A percentile compares a stretch with the other conserved stretches of the same genome.
phyloP scores from a whole-genome alignment of 1,140 invertebrate species.

The Eciton burchellii region DNA sequence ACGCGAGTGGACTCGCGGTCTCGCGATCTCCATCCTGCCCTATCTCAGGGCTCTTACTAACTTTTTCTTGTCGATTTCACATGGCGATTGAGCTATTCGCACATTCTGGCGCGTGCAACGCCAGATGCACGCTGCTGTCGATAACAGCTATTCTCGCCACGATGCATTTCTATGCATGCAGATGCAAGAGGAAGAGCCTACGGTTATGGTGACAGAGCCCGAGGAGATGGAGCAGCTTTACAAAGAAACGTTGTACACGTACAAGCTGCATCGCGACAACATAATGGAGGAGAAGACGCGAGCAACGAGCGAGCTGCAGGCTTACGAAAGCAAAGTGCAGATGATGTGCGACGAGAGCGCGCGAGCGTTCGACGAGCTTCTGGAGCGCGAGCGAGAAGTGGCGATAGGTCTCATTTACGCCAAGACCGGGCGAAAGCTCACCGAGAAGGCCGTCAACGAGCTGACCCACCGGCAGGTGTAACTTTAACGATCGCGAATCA shows the following conservation, averaged over 20 bases:
- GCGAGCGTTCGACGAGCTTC: conserved; percentile 50
- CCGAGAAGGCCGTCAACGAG: conserved; percentile 65
- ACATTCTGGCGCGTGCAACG: too few species aligned
- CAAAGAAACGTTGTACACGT: conserved; percentile 59
- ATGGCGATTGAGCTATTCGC: too few species aligned
- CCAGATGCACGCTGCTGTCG: neutral
- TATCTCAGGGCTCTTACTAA: neutral
- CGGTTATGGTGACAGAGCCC: conserved; percentile 32
- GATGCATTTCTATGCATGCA: conserved; percentile 36
- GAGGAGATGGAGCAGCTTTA: conserved; percentile 69
- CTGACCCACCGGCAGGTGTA: conserved; percentile 70
- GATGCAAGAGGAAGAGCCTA: conserved; percentile 65
- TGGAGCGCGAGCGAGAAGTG: conserved; percentile 61
- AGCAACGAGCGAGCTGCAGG: conserved; percentile 53
- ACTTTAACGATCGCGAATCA: conserved; percentile 57
- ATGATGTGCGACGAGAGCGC: conserved; percentile 45
- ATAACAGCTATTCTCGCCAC: neutral
- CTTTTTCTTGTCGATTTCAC: neutral
- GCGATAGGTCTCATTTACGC: conserved; percentile 65
- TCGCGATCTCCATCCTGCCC: neutral
- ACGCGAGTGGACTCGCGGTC: too few species aligned
- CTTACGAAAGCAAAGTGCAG: conserved; percentile 43
- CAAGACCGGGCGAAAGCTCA: conserved; percentile 66
- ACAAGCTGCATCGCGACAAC: conserved; percentile 68
- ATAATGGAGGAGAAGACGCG: conserved; percentile 39